Conservation (phyloP, 2,113 vertebrate species). For the Morone saxatilis region DNA sequence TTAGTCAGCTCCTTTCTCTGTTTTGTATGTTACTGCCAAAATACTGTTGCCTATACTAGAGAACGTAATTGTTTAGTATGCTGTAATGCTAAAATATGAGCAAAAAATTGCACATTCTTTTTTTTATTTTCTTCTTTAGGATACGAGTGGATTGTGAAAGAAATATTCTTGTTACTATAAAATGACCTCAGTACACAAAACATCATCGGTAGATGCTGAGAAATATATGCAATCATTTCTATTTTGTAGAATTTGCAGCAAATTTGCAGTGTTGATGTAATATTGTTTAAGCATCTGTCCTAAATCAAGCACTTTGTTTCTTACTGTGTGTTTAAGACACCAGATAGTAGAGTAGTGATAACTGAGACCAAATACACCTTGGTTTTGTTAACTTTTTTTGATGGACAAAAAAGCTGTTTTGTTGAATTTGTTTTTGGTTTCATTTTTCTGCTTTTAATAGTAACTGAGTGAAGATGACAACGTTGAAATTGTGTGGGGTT, state of each 20-base stretch:
- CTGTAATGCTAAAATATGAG: constrained; percentile 42
- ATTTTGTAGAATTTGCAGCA: constrained; percentile 36
- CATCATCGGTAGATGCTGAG: constrained; percentile 46
- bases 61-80: constrained; percentile 35
- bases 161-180: constrained; percentile 41
- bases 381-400: constrained; percentile 51
- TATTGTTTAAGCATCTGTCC: constrained; percentile 32
- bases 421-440: background rate
- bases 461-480: background rate
- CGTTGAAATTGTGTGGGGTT: background rate
- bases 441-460: constrained; percentile 2
- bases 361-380: constrained; percentile 46
- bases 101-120: constrained; percentile 59
- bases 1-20: constrained; percentile 39
- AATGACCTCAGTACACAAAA: constrained; percentile 44
- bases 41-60: constrained; percentile 34
- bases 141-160: constrained; percentile 20
- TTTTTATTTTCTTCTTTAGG: constrained; percentile 21
- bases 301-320: constrained; percentile 69
- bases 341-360: constrained; percentile 21
- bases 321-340: constrained; percentile 17
- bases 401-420: constrained; percentile 5
- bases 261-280: constrained; percentile 27
- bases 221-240: constrained; percentile 71
- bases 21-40: constrained; percentile 58